Evolutionary conservation across 2,888 invertebrate species (phyloP), one percentile per base, ranked within the genome.

Genomic region (Syrphus vitripennis): DNA sequence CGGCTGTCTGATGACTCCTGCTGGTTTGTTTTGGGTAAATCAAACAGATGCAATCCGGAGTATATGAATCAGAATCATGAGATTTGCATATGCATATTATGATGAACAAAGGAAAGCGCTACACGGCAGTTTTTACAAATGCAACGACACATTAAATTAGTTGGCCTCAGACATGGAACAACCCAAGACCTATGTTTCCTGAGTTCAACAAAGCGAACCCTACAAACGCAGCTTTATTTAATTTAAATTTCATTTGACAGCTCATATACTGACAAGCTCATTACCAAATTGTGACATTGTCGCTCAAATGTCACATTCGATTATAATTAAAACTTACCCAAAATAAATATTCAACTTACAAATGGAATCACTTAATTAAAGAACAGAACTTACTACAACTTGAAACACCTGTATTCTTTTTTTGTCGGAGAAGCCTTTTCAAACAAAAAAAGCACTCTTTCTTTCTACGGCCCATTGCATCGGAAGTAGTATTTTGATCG

Each of bases 401-500:
- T 14, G 29, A 45, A 45, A 65, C 65, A 65, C 42, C 45, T 65
- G 45, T 31, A 19, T 10, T 45, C 7, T 26, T 50, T 0, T 34
- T 1, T 4, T 19, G 9, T 14, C 24, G 12, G 9, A 45, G 63
- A 65, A 65, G 63, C 61, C 61, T n/a, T 61, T 61, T 61, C 14
- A 40, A 37, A 59, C n/a, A n/a, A n/a, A 45, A 19, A 1, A 14
- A 3, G 6, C 16, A n/a, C n/a, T n/a, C 40, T 31, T 59, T 12
- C 19, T 42, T 29, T 2, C 29, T 65, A n/a, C 2, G 4, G 14
- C 14, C 37, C 59, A n/a, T n/a, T n/a, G n/a, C 26, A 63, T 63
- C 65, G 65, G 65, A 65, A 61, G 40, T 19, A n/a, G 24, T 12
- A 34, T 71, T 70, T 72, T 55, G 71, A 80, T 84, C 84, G 72